These are phyloP conservation scores for Crenuchus spilurus DNA, from an alignment of 2,797 vertebrate genomes.

Conservation along the genomic window DNA sequence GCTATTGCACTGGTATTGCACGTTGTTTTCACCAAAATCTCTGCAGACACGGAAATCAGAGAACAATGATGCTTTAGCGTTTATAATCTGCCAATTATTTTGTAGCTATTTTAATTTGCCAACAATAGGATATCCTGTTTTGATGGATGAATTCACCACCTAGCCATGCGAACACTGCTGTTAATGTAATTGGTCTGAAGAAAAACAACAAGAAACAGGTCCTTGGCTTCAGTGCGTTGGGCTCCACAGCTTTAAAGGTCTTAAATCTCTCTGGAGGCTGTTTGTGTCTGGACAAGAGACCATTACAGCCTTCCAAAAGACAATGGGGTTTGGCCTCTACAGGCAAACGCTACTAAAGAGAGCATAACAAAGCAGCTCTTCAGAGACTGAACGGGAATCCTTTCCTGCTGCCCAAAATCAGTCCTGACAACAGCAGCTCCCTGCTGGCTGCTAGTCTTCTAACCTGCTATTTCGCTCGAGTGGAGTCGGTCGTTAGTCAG, in stretches of 20 bases:
- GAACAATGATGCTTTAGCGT: conserved; percentile 15
- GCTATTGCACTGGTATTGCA: conserved; percentile 52
- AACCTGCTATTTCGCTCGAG: conserved; percentile 28
- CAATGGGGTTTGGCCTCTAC: conserved; percentile 33
- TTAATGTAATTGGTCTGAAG: conserved; percentile 4
- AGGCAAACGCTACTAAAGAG: neutral
- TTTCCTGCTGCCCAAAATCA: neutral
- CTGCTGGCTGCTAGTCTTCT: conserved; percentile 1
- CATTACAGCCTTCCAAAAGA: conserved; percentile 27
- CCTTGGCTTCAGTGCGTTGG: neutral
- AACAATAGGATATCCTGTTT: neutral
- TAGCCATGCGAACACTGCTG: neutral
- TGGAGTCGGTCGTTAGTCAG: conserved; percentile 22
- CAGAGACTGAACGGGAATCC: neutral
- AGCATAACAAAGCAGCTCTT: neutral
- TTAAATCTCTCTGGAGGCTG: conserved; percentile 21
- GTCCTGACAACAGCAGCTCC: conserved; percentile 10
- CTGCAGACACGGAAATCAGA: neutral
- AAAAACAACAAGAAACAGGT: conserved; percentile 26
- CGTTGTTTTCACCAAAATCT: conserved; percentile 1
- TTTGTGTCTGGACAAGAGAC: conserved; percentile 18
- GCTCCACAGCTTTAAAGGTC: neutral
- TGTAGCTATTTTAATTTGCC: neutral
- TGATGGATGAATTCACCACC: neutral
- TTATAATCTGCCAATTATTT: neutral